phyloP scores from a whole-genome alignment of 2,113 vertebrate genomes.

The Zosterops borbonicus region DNA sequence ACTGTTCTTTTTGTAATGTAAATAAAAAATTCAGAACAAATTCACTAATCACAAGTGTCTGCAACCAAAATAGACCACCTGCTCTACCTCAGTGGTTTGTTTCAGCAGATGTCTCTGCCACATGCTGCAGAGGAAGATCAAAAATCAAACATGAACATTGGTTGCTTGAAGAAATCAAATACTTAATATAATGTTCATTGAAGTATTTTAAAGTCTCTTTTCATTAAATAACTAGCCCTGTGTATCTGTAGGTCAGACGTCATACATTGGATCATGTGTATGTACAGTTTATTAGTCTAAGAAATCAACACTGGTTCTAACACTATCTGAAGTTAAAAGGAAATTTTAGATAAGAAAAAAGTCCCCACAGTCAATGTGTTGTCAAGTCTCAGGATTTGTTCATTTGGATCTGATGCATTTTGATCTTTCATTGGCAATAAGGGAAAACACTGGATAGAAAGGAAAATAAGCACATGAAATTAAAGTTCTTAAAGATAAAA shows the following conservation, averaged over 20 bases:
- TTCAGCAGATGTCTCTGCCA: background rate
- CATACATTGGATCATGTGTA: background rate
- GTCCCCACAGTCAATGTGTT: background rate
- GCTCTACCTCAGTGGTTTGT: background rate
- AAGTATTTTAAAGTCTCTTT: background rate
- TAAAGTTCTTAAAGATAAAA: background rate
- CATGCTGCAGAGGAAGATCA: background rate
- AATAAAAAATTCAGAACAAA: background rate
- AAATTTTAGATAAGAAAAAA: background rate
- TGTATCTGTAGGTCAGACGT: background rate
- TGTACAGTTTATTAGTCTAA: background rate
- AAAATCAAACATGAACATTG: background rate
- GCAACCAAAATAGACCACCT: background rate
- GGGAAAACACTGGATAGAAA: background rate
- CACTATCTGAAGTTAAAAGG: background rate
- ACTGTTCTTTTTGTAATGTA: background rate
- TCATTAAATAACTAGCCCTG: background rate
- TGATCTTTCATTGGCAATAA: background rate
- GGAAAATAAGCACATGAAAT: background rate
- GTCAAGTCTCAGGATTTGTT: background rate
- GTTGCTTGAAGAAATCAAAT: background rate
- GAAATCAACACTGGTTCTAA: background rate
- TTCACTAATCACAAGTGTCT: background rate
- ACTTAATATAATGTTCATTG: background rate
- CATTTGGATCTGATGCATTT: background rate